These are phyloP conservation scores for Limonius californicus DNA, from an alignment of 1,140 invertebrate genomes.

Conservation along the genomic window DNA sequence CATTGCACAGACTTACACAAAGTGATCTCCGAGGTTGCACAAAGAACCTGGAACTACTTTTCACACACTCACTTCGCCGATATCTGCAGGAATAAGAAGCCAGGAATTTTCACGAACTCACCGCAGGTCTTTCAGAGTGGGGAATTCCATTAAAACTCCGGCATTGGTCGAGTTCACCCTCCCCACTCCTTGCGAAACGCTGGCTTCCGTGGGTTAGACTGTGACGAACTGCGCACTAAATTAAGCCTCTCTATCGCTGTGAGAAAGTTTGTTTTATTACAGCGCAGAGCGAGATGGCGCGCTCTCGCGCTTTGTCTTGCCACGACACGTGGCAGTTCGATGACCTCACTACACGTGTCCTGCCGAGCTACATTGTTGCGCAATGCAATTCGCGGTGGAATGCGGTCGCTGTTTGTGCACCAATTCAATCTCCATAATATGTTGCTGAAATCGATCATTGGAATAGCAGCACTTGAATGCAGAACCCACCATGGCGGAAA, in stretches of 20 bases:
- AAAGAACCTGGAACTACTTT: neutral
- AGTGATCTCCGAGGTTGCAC: neutral
- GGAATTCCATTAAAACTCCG: neutral
- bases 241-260: slow-evolving; percentile 5
- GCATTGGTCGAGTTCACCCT: slow-evolving; percentile 22
- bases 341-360: slow-evolving; percentile 34
- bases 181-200: slow-evolving; percentile 12
- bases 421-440: neutral
- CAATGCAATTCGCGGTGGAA: slow-evolving; percentile 30
- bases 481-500: too few relatives aligned
- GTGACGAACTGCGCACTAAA: slow-evolving; percentile 23
- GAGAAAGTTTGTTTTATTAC: slow-evolving; percentile 25
- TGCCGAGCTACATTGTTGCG: slow-evolving; percentile 30
- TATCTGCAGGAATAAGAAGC: slow-evolving; percentile 22
- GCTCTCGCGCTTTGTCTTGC: slow-evolving; percentile 21
- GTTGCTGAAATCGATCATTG: slow-evolving; percentile 9
- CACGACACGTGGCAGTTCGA: slow-evolving; percentile 36
- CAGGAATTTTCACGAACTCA: slow-evolving; percentile 9
- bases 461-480: neutral
- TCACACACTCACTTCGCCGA: slow-evolving; percentile 8
- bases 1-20: neutral
- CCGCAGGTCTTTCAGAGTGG: slow-evolving; percentile 10
- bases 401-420: slow-evolving; percentile 13
- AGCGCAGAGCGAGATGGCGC: neutral
- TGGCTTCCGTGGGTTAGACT: slow-evolving; percentile 19